Conservation (phyloP, 2,888 invertebrate species). For the Thera britannica region DNA sequence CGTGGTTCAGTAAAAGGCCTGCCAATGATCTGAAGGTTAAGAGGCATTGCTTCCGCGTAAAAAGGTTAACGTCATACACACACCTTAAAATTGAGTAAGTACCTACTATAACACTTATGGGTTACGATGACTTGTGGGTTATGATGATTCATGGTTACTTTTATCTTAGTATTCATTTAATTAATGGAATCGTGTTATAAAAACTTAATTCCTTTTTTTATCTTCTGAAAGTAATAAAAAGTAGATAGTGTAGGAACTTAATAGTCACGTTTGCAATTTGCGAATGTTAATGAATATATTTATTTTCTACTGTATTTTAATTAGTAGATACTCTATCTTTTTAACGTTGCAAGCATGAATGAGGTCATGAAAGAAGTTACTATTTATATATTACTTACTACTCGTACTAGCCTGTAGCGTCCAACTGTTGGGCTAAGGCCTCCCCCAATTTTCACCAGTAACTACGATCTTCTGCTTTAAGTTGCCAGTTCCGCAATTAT, state of each 20-base stretch:
- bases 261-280: conserved; percentile 14
- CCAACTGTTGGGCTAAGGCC: too few species aligned
- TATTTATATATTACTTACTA: neutral
- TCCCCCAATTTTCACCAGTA: too few species aligned
- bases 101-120: too few species aligned
- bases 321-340: too few species aligned
- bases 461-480: too few species aligned
- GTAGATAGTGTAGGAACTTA: neutral
- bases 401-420: too few species aligned
- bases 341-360: too few species aligned
- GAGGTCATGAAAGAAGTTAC: too few species aligned
- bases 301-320: neutral
- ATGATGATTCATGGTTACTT: conserved; percentile 8
- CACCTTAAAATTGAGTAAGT: conserved; percentile 28
- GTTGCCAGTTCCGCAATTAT: too few species aligned
- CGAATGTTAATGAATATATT: neutral
- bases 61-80: conserved; percentile 55
- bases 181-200: conserved; percentile 7
- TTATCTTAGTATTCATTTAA: neutral
- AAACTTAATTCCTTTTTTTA: conserved; percentile 3
- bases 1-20: conserved; percentile 33
- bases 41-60: conserved; percentile 59
- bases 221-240: conserved; percentile 10
- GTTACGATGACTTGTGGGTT: too few species aligned
- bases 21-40: conserved; percentile 55